Conservation (phyloP, 2,797 vertebrate genomes). For the Tapirus indicus region DNA sequence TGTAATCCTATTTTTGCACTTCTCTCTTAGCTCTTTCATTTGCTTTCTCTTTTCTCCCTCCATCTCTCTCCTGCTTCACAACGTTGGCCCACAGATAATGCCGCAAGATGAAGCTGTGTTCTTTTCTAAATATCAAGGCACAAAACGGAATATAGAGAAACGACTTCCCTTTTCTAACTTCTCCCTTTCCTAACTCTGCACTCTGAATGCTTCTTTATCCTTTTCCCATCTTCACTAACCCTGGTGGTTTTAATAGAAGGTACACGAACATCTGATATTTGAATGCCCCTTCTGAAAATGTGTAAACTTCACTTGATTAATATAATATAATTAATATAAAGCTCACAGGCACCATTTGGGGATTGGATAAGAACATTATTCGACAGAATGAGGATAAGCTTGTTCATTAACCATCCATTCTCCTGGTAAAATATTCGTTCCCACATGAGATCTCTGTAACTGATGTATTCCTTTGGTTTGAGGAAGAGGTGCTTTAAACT, state of each 20-base stretch:
- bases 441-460: background rate
- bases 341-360: background rate
- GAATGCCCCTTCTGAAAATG: background rate
- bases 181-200: background rate
- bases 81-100: background rate
- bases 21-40: background rate
- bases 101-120: background rate
- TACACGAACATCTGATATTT: background rate
- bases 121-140: background rate
- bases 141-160: background rate
- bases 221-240: background rate
- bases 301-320: background rate
- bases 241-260: background rate
- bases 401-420: background rate
- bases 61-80: background rate
- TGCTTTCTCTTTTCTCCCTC: background rate
- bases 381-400: background rate
- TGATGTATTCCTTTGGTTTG: background rate
- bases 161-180: background rate
- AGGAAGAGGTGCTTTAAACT: slow-evolving; percentile 58
- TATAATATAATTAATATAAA: background rate
- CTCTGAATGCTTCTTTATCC: background rate
- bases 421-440: background rate
- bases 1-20: background rate
- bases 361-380: background rate